Conservation (phyloP, 2,797 vertebrate species). For the Bryconaethiops microstoma region DNA sequence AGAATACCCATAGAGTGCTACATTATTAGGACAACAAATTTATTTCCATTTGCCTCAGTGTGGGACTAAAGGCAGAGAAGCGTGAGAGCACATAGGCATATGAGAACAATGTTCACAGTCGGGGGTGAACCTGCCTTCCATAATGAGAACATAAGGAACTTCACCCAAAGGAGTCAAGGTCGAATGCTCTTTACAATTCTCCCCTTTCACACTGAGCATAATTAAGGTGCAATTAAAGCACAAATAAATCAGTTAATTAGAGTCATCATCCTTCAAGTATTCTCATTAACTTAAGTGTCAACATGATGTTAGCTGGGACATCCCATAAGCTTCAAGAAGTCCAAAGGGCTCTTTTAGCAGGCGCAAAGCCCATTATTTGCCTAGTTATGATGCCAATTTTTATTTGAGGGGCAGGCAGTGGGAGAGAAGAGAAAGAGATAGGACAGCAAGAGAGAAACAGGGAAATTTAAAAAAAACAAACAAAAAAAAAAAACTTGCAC, state of each 20-base stretch:
- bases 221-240: slow-evolving; percentile 32
- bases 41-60: slow-evolving; percentile 1
- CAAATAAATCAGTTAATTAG: slow-evolving; percentile 33
- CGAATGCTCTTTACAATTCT: slow-evolving; percentile 26
- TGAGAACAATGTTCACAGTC: slow-evolving; percentile 2
- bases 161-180: slow-evolving; percentile 18
- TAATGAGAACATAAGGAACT: slow-evolving; percentile 28
- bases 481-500: not conserved
- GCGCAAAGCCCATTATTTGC: not conserved
- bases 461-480: not conserved
- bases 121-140: slow-evolving; percentile 11
- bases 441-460: not conserved
- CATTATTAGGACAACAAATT: not conserved
- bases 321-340: not conserved
- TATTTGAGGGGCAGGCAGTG: no score
- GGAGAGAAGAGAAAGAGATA: no score
- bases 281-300: slow-evolving; percentile 35
- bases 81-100: slow-evolving; percentile 5
- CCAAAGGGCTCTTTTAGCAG: not conserved
- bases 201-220: not conserved
- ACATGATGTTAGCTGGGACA: not conserved
- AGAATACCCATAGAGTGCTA: slow-evolving; percentile 23
- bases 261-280: slow-evolving; percentile 26
- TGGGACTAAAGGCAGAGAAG: slow-evolving; percentile 14
- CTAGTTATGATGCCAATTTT: not conserved